Base-by-base conservation (phyloP, 2,113 vertebrate species). In the Dolichotis patagonum region DNA sequence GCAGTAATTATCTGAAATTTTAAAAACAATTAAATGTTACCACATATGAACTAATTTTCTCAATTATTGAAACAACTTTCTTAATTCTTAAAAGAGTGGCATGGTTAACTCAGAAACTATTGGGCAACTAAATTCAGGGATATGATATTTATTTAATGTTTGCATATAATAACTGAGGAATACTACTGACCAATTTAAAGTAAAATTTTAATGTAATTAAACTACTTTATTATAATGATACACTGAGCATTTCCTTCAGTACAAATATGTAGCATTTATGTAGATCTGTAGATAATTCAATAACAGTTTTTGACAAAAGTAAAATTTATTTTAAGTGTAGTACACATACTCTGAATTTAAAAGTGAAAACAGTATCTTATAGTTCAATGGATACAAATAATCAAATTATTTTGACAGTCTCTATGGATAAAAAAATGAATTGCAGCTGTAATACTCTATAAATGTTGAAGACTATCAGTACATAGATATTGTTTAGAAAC, bases 131-230 rank as follows among this genome's bases (percentile, higher is more conserved):
- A 95, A 86, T 75, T 7, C 43, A 93, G 6, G 10, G 17, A 63
- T 32, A 60, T 2, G 4, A 38, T 46, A 41, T 58, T 82, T 90
- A 71, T 90, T 96, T 90, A 60, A 65, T 85, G 56, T 63, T 3
- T 85, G 11, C 62, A 9, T 14, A 69, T 1, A 62, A 49, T 3
- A 41, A 30, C 17, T 12, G 87, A 94, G 20, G 3, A 78, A 7
- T 56, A 58, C 32, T 73, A 56, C 65, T 91, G 38, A 81, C 14
- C 1, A 65, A 93, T 52, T 58, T 85, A 62, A 91, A 78, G 88
- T 73, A 80, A n/a, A 63, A 85, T 83, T 90, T 52, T 43, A 52
- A 58, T 90, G 75, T 78, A 24, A 85, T 81, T 75, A 86, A 93
- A 62, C 6, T 38, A 73, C 38, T 91, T 96, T 43, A 49, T 83